phyloP scores from a whole-genome alignment of 2,888 invertebrate species.

The Ormyrus thymus region DNA sequence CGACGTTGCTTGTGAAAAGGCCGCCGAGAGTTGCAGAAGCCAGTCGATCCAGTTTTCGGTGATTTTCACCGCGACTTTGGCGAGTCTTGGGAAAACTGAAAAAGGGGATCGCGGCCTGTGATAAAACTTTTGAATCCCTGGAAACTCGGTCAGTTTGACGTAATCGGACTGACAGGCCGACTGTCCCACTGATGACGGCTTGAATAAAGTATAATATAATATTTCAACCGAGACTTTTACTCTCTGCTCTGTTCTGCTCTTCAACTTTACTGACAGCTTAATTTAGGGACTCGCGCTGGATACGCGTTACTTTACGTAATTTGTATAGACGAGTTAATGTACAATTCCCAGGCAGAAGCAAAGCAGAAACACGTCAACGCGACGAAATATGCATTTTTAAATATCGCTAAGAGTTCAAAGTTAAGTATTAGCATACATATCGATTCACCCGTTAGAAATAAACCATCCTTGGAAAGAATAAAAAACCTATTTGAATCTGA shows the following conservation, averaged over 20 bases:
- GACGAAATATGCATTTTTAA: too few species aligned
- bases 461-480: not conserved
- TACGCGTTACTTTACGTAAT: too few species aligned
- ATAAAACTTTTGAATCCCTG: slow-evolving; percentile 15
- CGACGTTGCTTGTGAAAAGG: too few species aligned
- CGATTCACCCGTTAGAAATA: not conserved
- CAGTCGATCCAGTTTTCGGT: not conserved
- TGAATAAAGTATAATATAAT: slow-evolving; percentile 22
- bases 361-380: too few species aligned
- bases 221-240: not conserved
- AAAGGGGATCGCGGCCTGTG: not conserved
- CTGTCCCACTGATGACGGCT: not conserved
- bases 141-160: slow-evolving; percentile 38
- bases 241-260: not conserved
- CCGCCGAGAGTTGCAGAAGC: not conserved
- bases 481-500: not conserved
- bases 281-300: not conserved
- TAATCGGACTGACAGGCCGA: slow-evolving; percentile 21
- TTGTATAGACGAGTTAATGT: too few species aligned
- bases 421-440: not conserved
- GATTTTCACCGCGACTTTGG: not conserved
- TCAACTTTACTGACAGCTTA: slow-evolving; percentile 19
- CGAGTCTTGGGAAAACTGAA: too few species aligned
- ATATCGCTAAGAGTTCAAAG: not conserved
- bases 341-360: too few species aligned